phyloP scores from a whole-genome alignment of 2,113 vertebrate genomes.

The Terrapene triunguis region DNA sequence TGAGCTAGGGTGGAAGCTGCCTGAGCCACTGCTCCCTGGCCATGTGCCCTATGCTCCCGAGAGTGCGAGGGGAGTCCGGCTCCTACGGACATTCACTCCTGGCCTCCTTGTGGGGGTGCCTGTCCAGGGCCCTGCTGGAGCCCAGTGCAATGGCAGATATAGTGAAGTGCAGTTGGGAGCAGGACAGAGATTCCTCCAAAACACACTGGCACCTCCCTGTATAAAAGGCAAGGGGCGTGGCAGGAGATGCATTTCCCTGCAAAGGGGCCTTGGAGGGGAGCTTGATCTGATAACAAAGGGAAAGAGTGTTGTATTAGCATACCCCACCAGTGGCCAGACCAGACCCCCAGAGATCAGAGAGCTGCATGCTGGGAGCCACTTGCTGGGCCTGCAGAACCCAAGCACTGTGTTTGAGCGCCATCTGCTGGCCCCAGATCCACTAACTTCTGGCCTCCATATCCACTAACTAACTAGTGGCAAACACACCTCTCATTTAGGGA shows the following conservation, averaged over 20 bases:
- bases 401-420: too few species aligned
- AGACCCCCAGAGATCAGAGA: neutral
- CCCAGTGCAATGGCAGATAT: neutral
- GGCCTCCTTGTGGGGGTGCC: neutral
- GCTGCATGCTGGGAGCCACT: neutral
- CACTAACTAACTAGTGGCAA: neutral
- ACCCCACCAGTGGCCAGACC: neutral
- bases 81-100: neutral
- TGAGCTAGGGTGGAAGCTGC: neutral
- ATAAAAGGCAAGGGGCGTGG: neutral
- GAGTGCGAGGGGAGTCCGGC: neutral
- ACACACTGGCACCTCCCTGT: neutral
- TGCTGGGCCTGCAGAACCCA: neutral
- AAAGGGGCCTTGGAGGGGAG: neutral
- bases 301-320: neutral
- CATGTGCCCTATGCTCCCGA: neutral
- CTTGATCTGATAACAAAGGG: neutral
- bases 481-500: neutral
- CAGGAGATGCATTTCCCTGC: neutral
- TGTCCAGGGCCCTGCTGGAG: neutral
- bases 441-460: neutral
- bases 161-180: neutral
- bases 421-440: neutral
- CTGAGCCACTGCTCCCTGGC: neutral
- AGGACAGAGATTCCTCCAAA: neutral